Conservation (phyloP, 2,797 vertebrate species). For the Enteromius paludinosus region DNA sequence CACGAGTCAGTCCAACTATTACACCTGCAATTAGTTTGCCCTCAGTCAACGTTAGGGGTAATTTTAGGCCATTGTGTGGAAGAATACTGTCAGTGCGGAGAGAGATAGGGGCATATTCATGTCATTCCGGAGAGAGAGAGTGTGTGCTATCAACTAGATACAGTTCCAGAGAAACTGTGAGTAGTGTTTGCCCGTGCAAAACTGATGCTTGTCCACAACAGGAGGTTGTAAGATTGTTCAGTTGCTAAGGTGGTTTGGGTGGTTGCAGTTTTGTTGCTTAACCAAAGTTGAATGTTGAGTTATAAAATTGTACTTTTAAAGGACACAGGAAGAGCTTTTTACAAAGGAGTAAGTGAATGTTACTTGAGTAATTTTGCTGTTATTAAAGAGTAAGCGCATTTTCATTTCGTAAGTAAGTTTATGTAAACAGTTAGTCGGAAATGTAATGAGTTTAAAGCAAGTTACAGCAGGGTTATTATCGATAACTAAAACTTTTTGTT, state of each 20-base stretch:
- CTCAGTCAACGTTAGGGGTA: slow-evolving; percentile 52
- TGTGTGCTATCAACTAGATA: slow-evolving; percentile 26
- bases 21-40: slow-evolving; percentile 73
- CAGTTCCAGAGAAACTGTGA: slow-evolving; percentile 39
- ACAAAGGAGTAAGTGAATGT: background rate
- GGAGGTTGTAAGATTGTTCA: slow-evolving; percentile 2
- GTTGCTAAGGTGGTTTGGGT: background rate
- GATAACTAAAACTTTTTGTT: background rate
- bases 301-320: background rate
- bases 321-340: background rate
- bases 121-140: slow-evolving; percentile 29
- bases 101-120: slow-evolving; percentile 56
- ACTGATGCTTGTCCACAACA: slow-evolving; percentile 8
- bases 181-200: slow-evolving; percentile 37
- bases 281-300: background rate
- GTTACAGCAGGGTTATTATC: background rate
- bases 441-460: background rate
- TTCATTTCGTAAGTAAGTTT: background rate
- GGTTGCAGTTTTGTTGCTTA: background rate
- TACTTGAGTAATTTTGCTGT: background rate
- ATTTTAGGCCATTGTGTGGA: slow-evolving; percentile 55
- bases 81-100: slow-evolving; percentile 37
- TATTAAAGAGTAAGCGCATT: background rate
- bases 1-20: slow-evolving; percentile 69
- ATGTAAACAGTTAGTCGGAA: background rate